phyloP scores from a whole-genome alignment of 2,888 invertebrate genomes.

The Stenolophus ochropezus region DNA sequence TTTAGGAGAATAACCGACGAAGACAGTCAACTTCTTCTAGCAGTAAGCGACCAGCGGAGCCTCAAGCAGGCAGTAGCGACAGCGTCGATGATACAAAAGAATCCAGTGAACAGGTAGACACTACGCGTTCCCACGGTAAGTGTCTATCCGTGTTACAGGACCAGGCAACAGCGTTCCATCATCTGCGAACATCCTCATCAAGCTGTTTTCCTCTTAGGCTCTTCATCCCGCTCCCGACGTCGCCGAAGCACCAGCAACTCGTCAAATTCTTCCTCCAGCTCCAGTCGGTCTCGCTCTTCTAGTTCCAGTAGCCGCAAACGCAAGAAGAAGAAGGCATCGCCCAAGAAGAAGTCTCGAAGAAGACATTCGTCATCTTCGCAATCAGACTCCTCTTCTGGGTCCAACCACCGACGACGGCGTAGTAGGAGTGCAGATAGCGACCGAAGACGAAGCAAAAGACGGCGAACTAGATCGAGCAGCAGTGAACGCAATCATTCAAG shows the following conservation, averaged over 20 bases:
- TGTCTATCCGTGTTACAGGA: slow-evolving; percentile 54
- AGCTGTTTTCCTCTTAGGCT: slow-evolving; percentile 27
- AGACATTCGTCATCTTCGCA: slow-evolving; percentile 54
- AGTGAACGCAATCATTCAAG: slow-evolving; percentile 2
- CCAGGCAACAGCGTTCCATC: neutral
- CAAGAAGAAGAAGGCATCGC: slow-evolving; percentile 56
- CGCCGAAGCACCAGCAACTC: slow-evolving; percentile 57
- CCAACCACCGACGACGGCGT: slow-evolving; percentile 9
- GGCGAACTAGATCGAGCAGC: slow-evolving; percentile 64
- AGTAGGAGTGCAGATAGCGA: slow-evolving; percentile 55
- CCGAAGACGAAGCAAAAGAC: slow-evolving; percentile 47
- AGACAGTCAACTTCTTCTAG: slow-evolving; percentile 5
- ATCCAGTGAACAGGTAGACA: slow-evolving; percentile 72
- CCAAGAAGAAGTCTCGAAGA: slow-evolving; percentile 54
- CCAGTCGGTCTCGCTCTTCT: slow-evolving; percentile 21
- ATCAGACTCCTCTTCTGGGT: slow-evolving; percentile 50
- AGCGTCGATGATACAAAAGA: slow-evolving; percentile 72
- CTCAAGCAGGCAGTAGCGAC: slow-evolving; percentile 64
- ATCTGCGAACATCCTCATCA: neutral
- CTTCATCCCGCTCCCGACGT: neutral
- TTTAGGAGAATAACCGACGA: neutral
- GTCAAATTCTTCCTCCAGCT: slow-evolving; percentile 45
- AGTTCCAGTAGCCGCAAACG: slow-evolving; percentile 2
- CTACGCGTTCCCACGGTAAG: slow-evolving; percentile 69
- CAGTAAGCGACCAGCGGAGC: slow-evolving; percentile 11